Evolutionary conservation across 2,113 vertebrate genomes (phyloP).

Genomic region (Ivindomyrus marchei): DNA sequence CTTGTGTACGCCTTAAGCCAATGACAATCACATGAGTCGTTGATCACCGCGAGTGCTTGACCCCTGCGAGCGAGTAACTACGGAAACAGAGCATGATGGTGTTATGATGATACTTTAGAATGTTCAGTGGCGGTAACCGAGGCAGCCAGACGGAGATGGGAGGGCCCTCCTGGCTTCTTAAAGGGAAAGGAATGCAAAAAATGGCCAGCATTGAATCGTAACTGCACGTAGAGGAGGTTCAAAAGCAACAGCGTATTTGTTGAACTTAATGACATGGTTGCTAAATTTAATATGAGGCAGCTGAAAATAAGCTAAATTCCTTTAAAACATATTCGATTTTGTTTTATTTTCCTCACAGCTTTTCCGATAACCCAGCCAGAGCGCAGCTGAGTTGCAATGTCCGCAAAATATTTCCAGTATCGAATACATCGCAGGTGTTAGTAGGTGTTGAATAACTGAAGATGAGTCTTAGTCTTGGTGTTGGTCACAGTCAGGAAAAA

Average conservation of each 20-base stretch:
- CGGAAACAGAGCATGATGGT: constrained; percentile 73
- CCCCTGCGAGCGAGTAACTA: constrained; percentile 74
- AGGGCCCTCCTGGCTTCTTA: constrained; percentile 45
- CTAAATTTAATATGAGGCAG: constrained; percentile 6
- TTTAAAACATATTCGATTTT: not conserved
- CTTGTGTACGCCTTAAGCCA: constrained; percentile 54
- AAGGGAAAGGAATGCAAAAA: constrained; percentile 36
- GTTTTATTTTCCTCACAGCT: constrained; percentile 4
- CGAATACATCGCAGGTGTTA: not conserved
- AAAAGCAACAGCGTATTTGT: not conserved
- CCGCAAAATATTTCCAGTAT: not conserved
- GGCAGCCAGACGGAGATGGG: constrained; percentile 61
- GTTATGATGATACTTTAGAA: constrained; percentile 73
- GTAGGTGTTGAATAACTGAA: not conserved
- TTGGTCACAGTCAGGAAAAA: constrained; percentile 14
- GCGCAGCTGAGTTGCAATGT: not conserved
- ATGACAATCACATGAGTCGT: constrained; percentile 84
- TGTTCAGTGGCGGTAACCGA: constrained; percentile 64
- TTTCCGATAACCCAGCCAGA: not conserved
- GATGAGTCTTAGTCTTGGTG: not conserved
- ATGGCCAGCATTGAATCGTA: not conserved
- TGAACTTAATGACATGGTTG: not conserved
- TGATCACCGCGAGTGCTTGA: constrained; percentile 69
- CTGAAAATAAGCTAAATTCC: constrained; percentile 4
- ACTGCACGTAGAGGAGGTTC: not conserved